phyloP scores from a whole-genome alignment of 2,113 vertebrate genomes.

The Catharus fuscescens region DNA sequence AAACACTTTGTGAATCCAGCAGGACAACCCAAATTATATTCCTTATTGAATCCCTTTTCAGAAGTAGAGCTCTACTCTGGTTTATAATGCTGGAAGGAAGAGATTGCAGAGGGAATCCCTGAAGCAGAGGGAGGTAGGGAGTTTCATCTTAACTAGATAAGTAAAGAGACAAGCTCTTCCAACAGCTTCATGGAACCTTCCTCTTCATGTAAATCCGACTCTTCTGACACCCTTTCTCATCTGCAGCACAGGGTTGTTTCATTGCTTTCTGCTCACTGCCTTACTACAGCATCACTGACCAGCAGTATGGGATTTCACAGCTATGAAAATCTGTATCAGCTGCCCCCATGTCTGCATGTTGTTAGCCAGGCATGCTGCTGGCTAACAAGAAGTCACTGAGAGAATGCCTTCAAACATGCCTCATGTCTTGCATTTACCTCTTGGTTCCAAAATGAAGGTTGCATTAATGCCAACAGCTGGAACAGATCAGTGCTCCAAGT shows the following conservation, averaged over 20 bases:
- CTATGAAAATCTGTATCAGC: not conserved
- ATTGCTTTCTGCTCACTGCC: not conserved
- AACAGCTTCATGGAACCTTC: not conserved
- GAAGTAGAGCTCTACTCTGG: not conserved
- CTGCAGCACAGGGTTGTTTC: not conserved
- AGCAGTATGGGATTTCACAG: not conserved
- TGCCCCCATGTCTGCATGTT: not conserved
- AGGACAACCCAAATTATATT: not conserved
- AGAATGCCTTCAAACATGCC: conserved; percentile 16
- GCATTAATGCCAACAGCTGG: conserved; percentile 57
- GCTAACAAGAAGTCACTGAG: not conserved
- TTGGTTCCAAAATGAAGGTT: conserved; percentile 40
- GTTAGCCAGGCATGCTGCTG: not conserved
- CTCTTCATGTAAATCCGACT: not conserved
- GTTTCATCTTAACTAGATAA: not conserved
- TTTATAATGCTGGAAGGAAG: not conserved
- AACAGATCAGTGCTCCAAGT: conserved; percentile 34
- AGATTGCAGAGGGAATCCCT: not conserved
- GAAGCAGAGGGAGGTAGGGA: not conserved
- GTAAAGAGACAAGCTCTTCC: not conserved
- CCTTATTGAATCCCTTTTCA: too few relatives aligned
- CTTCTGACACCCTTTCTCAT: not conserved
- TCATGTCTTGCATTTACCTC: conserved; percentile 21
- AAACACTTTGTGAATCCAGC: not conserved
- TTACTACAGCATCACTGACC: not conserved